Conservation (phyloP, 2,113 vertebrate genomes). For the Piprites chloris region DNA sequence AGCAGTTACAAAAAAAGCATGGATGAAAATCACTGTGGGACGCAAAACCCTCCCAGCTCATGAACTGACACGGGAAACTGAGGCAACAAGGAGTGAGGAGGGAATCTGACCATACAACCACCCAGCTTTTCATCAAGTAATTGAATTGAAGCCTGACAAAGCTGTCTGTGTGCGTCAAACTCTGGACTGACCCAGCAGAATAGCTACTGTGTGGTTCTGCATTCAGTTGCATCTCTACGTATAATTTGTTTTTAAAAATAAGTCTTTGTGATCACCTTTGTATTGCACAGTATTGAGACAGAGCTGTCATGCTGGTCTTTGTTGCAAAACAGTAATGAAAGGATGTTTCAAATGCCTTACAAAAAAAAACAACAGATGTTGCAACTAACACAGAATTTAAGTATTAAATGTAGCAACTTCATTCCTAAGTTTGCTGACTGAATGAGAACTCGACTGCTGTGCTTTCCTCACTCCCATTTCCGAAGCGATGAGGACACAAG, state of each 20-base stretch:
- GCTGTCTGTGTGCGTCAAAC: neutral
- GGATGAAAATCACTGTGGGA: neutral
- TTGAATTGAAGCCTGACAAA: neutral
- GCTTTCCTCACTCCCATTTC: neutral
- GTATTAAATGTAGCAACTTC: constrained; percentile 14
- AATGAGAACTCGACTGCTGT: neutral
- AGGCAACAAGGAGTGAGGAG: neutral
- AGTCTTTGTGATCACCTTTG: neutral
- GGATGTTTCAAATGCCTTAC: constrained; percentile 2
- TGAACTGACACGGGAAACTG: neutral
- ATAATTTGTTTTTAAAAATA: neutral
- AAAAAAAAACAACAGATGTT: neutral
- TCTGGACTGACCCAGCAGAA: neutral
- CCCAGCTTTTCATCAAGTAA: neutral
- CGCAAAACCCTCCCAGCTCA: neutral
- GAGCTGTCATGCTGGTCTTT: neutral
- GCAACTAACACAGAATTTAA: constrained; percentile 26
- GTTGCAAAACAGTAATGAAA: constrained; percentile 55
- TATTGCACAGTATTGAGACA: constrained; percentile 33
- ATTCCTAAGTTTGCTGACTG: neutral
- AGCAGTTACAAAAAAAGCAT: neutral
- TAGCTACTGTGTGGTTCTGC: neutral
- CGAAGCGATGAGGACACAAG: neutral
- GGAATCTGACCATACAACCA: neutral
- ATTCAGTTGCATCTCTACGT: neutral